Base-by-base conservation (phyloP, 2,888 invertebrate species). In the Pristionchus maxplancki region DNA sequence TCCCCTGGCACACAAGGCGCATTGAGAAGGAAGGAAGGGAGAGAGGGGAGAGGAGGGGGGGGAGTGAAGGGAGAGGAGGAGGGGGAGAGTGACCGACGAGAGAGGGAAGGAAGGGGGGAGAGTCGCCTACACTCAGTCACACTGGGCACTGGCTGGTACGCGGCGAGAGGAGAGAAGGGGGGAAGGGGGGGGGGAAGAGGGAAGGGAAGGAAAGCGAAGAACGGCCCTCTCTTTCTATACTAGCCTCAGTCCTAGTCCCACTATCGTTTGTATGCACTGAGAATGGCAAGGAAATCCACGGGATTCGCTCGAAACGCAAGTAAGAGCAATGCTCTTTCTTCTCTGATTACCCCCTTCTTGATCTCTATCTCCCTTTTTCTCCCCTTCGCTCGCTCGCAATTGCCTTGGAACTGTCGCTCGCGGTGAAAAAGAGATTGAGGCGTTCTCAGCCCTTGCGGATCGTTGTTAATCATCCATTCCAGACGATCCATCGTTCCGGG, bases 401-500 rank as follows among this genome's bases (percentile, higher is more conserved):
- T 71, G 71, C 71, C 71, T 37, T 71, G 71, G 37, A 71, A 71
- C 71, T 71, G 71, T 71, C 37, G 64, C 37, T 71, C 71, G 71
- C 37, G 71, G 71, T 71, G 34, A 71, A 37, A 71, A 71, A 71
- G 1, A 17, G 20, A 4, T n/a, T 58, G 24, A n/a, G 58, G 58
- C 58, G 58, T 17, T 71, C 24, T 34, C n/a, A n/a, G 71, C 71
- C 64, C 34, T 67, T 31, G 11, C 44, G 44, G 11, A 78, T 78
- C 78, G 20, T 11, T 34, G 13, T 24, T 58, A 83, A 58, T 84
- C 84, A 20, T 40, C n/a, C n/a, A 15, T 91, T 93, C 88, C 89
- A 92, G 93, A 93, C 78, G 93, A 94, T 71, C 90, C 93, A 48
- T 90, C 91, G 17, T 94, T 92, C 90, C 89, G 90, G 15, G 94